These are phyloP conservation scores for Rhea americana DNA, from an alignment of 2,113 vertebrate species.

Conservation along the genomic window DNA sequence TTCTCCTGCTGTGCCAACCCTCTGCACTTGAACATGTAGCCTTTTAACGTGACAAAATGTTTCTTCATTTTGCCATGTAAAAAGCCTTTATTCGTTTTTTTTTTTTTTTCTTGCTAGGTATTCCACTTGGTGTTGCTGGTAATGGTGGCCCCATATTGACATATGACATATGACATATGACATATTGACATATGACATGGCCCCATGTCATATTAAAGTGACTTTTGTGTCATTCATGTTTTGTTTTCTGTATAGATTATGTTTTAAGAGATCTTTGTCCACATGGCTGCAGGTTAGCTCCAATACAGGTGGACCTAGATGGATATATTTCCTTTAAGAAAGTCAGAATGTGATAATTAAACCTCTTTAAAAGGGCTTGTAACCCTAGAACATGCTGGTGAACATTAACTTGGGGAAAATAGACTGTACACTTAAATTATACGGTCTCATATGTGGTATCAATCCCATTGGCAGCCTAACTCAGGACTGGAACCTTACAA, in stretches of 20 bases:
- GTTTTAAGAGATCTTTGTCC: background rate
- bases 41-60: background rate
- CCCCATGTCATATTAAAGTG: background rate
- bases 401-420: background rate
- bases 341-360: background rate
- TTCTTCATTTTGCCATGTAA: background rate
- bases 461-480: background rate
- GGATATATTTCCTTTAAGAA: background rate
- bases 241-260: background rate
- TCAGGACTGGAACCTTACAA: background rate
- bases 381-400: background rate
- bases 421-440: background rate
- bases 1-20: background rate
- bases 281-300: background rate
- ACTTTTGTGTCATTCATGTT: background rate
- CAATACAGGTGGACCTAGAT: background rate
- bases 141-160: background rate
- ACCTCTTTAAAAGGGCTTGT: background rate
- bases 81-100: background rate
- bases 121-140: background rate
- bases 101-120: background rate
- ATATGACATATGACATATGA: too few relatives aligned
- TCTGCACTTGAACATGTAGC: background rate
- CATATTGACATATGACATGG: too few relatives aligned
- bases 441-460: background rate